phyloP scores from a whole-genome alignment of 2,888 invertebrate species.

The Ommatoiulus sabulosus region DNA sequence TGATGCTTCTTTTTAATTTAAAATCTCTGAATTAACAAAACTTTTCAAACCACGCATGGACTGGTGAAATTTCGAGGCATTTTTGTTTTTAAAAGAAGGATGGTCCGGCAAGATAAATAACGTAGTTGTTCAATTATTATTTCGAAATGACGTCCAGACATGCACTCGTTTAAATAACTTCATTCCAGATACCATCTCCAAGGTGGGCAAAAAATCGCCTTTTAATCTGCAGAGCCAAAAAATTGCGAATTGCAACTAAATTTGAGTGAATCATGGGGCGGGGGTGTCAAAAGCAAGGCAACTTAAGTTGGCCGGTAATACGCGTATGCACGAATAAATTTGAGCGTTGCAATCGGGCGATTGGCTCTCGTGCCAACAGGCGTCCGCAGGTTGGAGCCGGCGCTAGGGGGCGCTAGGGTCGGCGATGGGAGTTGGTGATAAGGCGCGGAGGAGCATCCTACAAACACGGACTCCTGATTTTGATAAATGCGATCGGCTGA shows the following conservation, averaged over 20 bases:
- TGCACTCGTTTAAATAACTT: too few species aligned
- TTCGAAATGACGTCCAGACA: too few species aligned
- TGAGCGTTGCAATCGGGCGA: not conserved
- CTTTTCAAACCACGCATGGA: too few species aligned
- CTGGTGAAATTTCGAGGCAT: too few species aligned
- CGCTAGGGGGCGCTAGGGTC: not conserved
- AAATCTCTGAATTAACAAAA: too few species aligned
- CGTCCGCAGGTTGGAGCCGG: not conserved
- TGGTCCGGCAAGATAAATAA: too few species aligned
- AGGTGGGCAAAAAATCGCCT: too few species aligned
- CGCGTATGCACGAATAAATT: not conserved
- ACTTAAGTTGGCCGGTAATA: not conserved
- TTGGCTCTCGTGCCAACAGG: not conserved
- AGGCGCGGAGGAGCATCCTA: not conserved
- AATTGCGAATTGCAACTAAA: not conserved
- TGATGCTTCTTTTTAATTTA: too few species aligned
- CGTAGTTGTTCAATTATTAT: too few species aligned
- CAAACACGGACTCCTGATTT: not conserved
- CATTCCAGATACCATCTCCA: too few species aligned
- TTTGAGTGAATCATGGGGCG: not conserved
- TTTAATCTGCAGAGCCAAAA: too few species aligned
- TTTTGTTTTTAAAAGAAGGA: too few species aligned
- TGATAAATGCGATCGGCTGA: constrained; percentile 28
- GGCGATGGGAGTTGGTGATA: not conserved
- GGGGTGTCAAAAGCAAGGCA: not conserved